Conservation (phyloP, 1,140 invertebrate genomes). For the Ptiloglossa arizonensis region DNA sequence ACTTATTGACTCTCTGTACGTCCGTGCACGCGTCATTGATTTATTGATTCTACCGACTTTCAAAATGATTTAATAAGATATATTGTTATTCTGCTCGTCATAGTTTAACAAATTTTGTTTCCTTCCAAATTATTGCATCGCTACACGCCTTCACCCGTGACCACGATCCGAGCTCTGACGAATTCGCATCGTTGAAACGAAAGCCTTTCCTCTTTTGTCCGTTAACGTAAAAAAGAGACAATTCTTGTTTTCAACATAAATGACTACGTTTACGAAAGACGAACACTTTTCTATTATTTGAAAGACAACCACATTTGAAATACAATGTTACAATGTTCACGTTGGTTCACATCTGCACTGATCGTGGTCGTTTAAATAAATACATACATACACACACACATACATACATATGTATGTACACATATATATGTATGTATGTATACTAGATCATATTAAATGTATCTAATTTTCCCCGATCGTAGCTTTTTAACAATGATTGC, state of each 20-base stretch:
- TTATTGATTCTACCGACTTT: slow-evolving; percentile 1
- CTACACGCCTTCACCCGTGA: neutral
- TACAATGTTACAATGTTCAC: slow-evolving; percentile 13
- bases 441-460: slow-evolving; percentile 9
- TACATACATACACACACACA: neutral
- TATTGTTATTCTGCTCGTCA: neutral
- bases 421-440: neutral
- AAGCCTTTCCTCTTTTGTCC: neutral
- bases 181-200: neutral
- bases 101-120: neutral
- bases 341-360: neutral
- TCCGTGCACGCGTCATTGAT: slow-evolving; percentile 9
- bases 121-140: neutral
- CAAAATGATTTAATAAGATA: slow-evolving; percentile 3
- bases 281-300: slow-evolving; percentile 27
- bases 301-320: slow-evolving; percentile 3
- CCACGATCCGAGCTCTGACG: neutral
- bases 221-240: neutral
- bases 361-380: slow-evolving; percentile 35
- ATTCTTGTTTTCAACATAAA: neutral
- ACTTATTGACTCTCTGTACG: slow-evolving; percentile 2
- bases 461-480: slow-evolving; percentile 20
- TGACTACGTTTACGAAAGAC: slow-evolving; percentile 18
- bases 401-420: too few relatives aligned
- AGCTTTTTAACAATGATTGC: slow-evolving; percentile 48